Conservation (phyloP, 2,888 invertebrate genomes). For the Lydus trimaculatus region DNA sequence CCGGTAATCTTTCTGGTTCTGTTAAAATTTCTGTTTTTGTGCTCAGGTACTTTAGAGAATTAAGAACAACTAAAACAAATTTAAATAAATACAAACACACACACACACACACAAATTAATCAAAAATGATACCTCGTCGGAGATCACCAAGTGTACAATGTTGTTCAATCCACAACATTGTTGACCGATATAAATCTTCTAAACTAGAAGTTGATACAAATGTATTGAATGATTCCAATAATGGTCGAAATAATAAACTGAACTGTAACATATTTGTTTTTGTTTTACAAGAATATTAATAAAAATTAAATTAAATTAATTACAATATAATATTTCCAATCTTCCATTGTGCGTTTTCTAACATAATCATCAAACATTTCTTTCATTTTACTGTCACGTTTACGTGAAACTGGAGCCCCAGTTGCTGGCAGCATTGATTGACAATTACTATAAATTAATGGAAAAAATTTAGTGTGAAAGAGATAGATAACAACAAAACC, state of each 20-base stretch:
- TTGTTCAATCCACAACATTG: constrained; percentile 94
- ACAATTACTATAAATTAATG: constrained; percentile 74
- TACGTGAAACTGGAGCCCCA: constrained; percentile 91
- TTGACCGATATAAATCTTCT: constrained; percentile 90
- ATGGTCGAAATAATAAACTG: constrained; percentile 87
- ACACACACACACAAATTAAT: no score
- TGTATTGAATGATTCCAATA: constrained; percentile 90
- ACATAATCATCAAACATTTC: constrained; percentile 96
- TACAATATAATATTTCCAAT: constrained; percentile 99
- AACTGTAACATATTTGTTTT: constrained; percentile 79
- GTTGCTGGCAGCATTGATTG: constrained; percentile 95
- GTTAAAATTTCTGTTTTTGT: constrained; percentile 93
- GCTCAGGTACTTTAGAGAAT: constrained; percentile 88
- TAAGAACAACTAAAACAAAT: constrained; percentile 84
- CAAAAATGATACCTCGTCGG: constrained; percentile 77
- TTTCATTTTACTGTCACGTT: constrained; percentile 87
- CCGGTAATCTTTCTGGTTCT: constrained; percentile 86
- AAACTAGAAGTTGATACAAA: constrained; percentile 91
- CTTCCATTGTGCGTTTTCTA: constrained; percentile 81
- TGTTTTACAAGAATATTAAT: no score
- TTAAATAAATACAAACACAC: no score
- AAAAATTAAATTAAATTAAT: background rate
- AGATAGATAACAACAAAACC: constrained; percentile 10
- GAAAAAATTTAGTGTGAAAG: constrained; percentile 22
- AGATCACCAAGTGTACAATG: constrained; percentile 94